Evolutionary conservation across 2,113 vertebrate species (phyloP).

Genomic region (Chaetops frenatus): DNA sequence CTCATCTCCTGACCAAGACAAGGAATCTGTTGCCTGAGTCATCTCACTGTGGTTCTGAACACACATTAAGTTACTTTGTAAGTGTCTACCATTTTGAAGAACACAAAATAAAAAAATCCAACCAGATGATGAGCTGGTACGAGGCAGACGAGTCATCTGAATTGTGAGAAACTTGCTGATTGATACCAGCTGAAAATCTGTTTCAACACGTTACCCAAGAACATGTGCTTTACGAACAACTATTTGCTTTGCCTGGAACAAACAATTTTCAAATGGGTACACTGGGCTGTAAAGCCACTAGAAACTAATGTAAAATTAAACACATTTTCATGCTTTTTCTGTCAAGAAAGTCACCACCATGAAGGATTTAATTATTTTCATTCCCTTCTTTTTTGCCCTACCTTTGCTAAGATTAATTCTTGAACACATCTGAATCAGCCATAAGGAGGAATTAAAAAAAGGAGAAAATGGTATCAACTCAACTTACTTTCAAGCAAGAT

Average conservation of each 20-base stretch:
- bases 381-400: background rate
- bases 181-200: background rate
- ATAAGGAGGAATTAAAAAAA: background rate
- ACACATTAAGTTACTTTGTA: background rate
- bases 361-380: background rate
- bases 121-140: background rate
- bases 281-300: background rate
- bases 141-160: background rate
- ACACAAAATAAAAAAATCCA: background rate
- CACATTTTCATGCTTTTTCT: accelerated
- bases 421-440: background rate
- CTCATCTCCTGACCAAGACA: background rate
- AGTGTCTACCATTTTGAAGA: background rate
- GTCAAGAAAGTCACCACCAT: background rate
- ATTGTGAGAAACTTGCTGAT: background rate
- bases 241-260: background rate
- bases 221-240: background rate
- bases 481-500: background rate
- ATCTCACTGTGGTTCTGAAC: background rate
- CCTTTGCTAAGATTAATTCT: background rate
- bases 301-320: background rate
- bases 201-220: background rate
- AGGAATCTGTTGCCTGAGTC: background rate
- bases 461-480: background rate
- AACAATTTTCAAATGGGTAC: background rate